Conservation (phyloP, 2,113 vertebrate species). For the Cinclus cinclus region DNA sequence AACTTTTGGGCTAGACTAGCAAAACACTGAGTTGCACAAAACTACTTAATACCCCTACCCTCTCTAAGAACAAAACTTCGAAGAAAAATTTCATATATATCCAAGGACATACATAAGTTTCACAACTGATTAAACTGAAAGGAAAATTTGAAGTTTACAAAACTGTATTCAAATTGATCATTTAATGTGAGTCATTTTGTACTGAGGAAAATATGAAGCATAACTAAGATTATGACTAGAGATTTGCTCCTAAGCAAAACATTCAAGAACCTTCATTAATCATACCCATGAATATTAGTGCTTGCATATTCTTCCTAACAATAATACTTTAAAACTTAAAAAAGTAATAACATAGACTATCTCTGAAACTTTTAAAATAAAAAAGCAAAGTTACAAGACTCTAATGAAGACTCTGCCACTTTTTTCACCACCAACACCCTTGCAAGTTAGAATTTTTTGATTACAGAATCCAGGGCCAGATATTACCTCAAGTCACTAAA, state of each 20-base stretch:
- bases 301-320: neutral
- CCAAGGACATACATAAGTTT: neutral
- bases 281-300: neutral
- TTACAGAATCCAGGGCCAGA: neutral
- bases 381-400: neutral
- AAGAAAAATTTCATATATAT: neutral
- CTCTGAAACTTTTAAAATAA: neutral
- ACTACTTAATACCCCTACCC: neutral
- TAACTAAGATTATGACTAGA: neutral
- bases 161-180: neutral
- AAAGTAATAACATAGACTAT: neutral
- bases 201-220: neutral
- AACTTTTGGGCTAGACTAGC: neutral
- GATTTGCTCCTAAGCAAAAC: neutral
- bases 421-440: neutral
- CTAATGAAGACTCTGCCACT: neutral
- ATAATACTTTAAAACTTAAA: neutral
- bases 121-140: neutral
- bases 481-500: neutral
- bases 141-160: neutral
- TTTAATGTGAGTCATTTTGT: neutral
- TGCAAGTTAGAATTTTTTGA: neutral
- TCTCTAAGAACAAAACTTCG: neutral
- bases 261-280: neutral
- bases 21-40: neutral